Evolutionary conservation across 1,140 invertebrate genomes (phyloP).

Genomic region (Myzus persicae): DNA sequence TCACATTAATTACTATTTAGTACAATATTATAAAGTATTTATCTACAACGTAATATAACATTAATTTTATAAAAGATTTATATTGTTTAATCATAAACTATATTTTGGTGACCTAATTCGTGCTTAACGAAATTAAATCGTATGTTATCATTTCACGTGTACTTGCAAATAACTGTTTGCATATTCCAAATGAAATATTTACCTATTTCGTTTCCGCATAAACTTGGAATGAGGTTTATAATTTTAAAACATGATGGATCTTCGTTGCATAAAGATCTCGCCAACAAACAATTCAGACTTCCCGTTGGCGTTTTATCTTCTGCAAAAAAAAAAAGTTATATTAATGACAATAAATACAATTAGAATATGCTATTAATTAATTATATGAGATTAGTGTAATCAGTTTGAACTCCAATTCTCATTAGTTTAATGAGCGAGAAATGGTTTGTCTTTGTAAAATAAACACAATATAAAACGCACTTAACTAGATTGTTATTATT

Average conservation of each 20-base stretch:
- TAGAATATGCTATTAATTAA: not conserved
- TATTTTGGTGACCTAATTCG: constrained; percentile 3
- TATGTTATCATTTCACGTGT: not conserved
- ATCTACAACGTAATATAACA: not conserved
- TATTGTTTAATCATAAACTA: not conserved
- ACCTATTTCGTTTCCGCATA: constrained; percentile 88
- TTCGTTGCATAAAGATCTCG: constrained; percentile 84
- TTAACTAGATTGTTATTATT: not conserved
- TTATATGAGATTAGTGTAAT: not conserved
- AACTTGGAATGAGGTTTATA: constrained; percentile 85
- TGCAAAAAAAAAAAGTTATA: constrained; percentile 70
- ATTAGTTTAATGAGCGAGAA: not conserved
- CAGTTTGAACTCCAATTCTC: not conserved
- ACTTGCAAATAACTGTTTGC: not conserved
- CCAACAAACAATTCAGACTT: constrained; percentile 84
- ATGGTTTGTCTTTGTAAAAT: not conserved
- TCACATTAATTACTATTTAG: not conserved
- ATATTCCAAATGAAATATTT: constrained; percentile 63
- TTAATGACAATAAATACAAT: not conserved
- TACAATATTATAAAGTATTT: not conserved
- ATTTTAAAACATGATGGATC: constrained; percentile 87
- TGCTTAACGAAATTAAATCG: not conserved
- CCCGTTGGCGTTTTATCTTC: constrained; percentile 77
- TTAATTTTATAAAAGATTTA: not conserved
- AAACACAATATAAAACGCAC: not conserved